phyloP scores from a whole-genome alignment of 2,113 vertebrate species.

The Leptobrachium ailaonicum region DNA sequence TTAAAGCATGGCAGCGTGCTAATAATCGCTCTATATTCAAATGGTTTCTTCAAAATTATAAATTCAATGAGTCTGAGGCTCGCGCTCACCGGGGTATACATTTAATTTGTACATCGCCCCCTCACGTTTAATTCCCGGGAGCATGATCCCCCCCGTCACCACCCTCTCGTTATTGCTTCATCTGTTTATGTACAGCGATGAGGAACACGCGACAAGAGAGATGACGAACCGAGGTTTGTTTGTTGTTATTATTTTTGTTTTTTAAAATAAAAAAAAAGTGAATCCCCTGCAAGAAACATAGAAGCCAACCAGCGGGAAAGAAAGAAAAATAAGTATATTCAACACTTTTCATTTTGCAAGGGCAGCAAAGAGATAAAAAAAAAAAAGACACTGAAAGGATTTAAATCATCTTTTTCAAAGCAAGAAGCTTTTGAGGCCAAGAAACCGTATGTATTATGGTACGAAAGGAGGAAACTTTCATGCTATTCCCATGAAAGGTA shows the following conservation, averaged over 20 bases:
- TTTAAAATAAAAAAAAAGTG: conserved; percentile 30
- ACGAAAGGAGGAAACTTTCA: conserved; percentile 29
- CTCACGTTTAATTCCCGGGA: too few species aligned
- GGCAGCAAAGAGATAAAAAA: conserved; percentile 41
- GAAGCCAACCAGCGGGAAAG: conserved; percentile 19
- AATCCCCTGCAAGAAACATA: conserved; percentile 26
- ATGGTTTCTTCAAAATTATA: too few species aligned
- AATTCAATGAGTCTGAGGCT: too few species aligned
- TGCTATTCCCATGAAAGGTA: conserved; percentile 42
- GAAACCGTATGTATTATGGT: conserved; percentile 22
- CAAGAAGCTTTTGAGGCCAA: conserved; percentile 27
- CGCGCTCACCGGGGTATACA: too few species aligned
- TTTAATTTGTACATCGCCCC: too few species aligned
- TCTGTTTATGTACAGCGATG: background rate
- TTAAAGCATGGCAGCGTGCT: too few species aligned
- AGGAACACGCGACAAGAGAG: conserved; percentile 4
- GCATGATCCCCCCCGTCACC: background rate
- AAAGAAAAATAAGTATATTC: conserved; percentile 6
- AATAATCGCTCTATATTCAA: too few species aligned
- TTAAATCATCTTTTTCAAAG: conserved; percentile 48
- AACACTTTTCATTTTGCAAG: conserved; percentile 45
- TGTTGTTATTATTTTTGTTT: conserved; percentile 10
- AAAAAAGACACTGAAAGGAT: conserved; percentile 46
- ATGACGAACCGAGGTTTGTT: background rate
- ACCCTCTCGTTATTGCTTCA: conserved; percentile 1